Conservation (phyloP, 53 echinoderm and acorn worm species). For the Patiria pectinifera region DNA sequence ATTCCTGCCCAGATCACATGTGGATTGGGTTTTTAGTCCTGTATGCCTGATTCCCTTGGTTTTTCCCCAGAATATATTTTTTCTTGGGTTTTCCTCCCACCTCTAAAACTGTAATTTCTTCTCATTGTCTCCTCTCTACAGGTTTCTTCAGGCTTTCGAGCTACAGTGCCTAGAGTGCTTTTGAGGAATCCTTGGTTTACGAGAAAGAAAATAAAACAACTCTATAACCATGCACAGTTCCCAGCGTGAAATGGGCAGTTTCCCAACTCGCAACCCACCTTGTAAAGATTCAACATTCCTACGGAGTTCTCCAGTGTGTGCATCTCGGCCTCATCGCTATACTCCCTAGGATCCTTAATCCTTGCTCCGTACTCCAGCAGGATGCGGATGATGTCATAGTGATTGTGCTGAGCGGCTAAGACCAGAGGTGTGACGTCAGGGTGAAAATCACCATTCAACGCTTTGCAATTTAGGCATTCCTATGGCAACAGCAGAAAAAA, state of each 20-base stretch:
- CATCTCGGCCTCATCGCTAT: constrained; percentile 80
- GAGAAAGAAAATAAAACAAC: no score
- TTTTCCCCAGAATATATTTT: no score
- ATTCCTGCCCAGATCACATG: no score
- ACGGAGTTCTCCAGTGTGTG: constrained; percentile 96
- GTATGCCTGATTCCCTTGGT: no score
- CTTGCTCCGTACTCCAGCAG: constrained; percentile 92
- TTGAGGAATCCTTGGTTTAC: no score
- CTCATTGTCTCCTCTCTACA: no score
- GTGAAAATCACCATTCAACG: constrained; percentile 95
- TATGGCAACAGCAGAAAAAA: constrained; percentile 35
- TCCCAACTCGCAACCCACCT: constrained; percentile 30
- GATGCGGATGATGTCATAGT: constrained; percentile 90
- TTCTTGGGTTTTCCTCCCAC: no score
- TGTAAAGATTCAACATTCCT: constrained; percentile 94
- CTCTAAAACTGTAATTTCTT: no score
- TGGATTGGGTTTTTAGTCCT: no score
- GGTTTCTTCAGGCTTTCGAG: no score
- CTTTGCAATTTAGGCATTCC: constrained; percentile 93
- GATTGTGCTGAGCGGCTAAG: constrained; percentile 95
- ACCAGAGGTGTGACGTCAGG: constrained; percentile 95
- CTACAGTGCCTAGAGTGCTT: no score
- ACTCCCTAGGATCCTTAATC: constrained; percentile 86
- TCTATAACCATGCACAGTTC: background rate
- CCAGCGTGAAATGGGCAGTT: background rate